Percentiles rank a stretch among this genome's conserved stretches.
These are phyloP conservation scores for Masticophis lateralis DNA, from an alignment of 2,797 vertebrate genomes.

Conservation along the genomic window DNA sequence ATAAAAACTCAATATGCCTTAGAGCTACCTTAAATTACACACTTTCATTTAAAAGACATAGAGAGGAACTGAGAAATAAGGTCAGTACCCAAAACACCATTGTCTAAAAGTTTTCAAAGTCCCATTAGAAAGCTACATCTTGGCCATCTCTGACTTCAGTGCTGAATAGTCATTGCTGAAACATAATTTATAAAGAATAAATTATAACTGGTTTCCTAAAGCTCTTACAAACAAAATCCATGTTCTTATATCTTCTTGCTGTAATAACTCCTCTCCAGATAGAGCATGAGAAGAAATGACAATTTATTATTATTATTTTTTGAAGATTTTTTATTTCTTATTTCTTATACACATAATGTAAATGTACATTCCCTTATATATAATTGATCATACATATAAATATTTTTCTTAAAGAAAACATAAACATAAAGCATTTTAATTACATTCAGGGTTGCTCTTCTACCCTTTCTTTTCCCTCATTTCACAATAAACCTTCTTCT, in stretches of 20 bases:
- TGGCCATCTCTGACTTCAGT: background rate
- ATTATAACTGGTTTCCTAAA: background rate
- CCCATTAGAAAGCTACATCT: background rate
- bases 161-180: background rate
- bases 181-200: background rate
- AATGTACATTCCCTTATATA: too few relatives aligned
- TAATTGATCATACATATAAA: too few relatives aligned
- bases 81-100: accelerated
- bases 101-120: constrained; percentile 15
- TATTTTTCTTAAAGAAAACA: too few relatives aligned
- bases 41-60: background rate
- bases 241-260: background rate
- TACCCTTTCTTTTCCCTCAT: too few relatives aligned
- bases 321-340: too few relatives aligned
- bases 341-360: too few relatives aligned
- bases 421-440: too few relatives aligned
- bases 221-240: background rate
- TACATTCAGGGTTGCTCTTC: too few relatives aligned
- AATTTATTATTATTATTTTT: too few relatives aligned
- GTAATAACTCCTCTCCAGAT: background rate
- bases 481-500: too few relatives aligned
- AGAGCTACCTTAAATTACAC: background rate
- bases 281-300: background rate
- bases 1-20: background rate
- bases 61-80: constrained; percentile 27